These are phyloP conservation scores for Scortum barcoo DNA, from an alignment of 2,113 vertebrate genomes.

Conservation along the genomic window DNA sequence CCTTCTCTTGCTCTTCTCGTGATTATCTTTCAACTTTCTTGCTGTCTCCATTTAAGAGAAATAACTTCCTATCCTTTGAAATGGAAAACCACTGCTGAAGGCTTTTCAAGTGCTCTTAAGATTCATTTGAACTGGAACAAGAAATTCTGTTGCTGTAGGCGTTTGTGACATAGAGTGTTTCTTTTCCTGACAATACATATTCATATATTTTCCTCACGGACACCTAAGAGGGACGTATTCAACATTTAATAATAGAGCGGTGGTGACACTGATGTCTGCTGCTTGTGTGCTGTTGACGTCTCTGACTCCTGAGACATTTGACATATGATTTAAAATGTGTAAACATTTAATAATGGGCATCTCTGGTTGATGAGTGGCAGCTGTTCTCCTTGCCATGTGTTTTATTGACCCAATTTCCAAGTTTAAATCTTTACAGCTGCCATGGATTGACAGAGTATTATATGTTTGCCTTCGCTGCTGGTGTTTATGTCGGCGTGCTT, in stretches of 20 bases:
- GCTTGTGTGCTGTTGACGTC: neutral
- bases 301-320: neutral
- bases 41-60: conserved; percentile 35
- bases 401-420: neutral
- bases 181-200: conserved; percentile 24
- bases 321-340: conserved; percentile 9
- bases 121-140: conserved; percentile 58
- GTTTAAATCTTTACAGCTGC: neutral
- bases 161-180: conserved; percentile 19
- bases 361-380: neutral
- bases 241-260: conserved; percentile 6
- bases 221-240: conserved; percentile 15
- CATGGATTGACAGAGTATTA: neutral
- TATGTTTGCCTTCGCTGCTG: neutral
- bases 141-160: conserved; percentile 32
- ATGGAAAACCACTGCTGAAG: conserved; percentile 48
- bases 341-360: neutral
- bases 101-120: conserved; percentile 57
- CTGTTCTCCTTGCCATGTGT: neutral
- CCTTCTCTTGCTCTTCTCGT: neutral
- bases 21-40: conserved; percentile 40
- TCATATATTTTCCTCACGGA: conserved; percentile 18
- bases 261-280: conserved; percentile 9
- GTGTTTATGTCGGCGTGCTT: conserved; percentile 61
- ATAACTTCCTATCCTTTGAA: conserved; percentile 59